Evolutionary conservation across 2,888 invertebrate genomes (phyloP).

Genomic region (Eupithecia centaureata): DNA sequence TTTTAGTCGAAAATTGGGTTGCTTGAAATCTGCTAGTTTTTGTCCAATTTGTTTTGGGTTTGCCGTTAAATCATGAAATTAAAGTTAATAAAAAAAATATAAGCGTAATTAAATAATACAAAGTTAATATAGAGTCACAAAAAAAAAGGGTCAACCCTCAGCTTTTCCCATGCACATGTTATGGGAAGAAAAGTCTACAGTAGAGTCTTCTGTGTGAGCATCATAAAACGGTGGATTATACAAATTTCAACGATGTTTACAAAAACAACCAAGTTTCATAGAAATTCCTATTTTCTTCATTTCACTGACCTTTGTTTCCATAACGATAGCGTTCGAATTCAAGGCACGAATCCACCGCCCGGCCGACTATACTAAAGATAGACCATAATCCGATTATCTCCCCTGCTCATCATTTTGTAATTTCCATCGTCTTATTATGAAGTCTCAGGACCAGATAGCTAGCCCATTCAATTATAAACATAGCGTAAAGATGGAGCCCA

Average conservation of each 20-base stretch:
- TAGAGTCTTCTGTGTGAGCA: no score
- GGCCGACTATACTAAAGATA: conserved; percentile 8
- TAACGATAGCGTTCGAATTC: conserved; percentile 3
- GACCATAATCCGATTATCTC: conserved; percentile 22
- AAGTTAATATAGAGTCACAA: no score
- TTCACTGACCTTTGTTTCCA: neutral
- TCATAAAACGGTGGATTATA: neutral
- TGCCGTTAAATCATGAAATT: no score
- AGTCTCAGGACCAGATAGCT: conserved; percentile 17
- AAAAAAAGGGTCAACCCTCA: no score
- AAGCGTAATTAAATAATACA: no score
- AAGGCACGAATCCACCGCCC: neutral
- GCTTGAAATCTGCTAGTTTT: neutral
- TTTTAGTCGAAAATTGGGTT: no score
- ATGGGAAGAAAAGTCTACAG: no score
- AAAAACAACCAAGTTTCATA: neutral
- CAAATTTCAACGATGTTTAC: neutral
- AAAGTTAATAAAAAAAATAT: no score
- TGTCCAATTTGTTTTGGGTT: neutral
- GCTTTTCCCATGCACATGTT: no score
- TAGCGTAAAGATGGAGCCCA: conserved; percentile 42
- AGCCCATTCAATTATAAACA: conserved; percentile 36
- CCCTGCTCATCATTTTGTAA: conserved; percentile 25
- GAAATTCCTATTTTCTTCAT: neutral
- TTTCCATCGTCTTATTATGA: conserved; percentile 22